Evolutionary conservation across 2,113 vertebrate species (phyloP).

Genomic region (Upupa epops): DNA sequence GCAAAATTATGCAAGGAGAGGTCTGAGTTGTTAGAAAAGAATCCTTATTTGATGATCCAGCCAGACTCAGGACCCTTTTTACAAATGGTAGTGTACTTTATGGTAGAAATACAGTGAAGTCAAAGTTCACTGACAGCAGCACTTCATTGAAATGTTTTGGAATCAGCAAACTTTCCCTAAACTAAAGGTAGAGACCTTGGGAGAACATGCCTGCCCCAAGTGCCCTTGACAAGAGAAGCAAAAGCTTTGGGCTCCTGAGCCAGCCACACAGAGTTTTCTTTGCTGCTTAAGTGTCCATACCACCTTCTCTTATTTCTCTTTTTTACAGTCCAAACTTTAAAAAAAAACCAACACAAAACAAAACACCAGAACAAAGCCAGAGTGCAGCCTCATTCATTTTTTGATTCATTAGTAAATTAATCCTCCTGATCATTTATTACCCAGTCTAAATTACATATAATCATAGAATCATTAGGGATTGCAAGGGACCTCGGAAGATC

Average conservation of each 20-base stretch:
- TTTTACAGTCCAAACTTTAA: neutral
- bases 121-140: neutral
- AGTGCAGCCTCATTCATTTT: neutral
- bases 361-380: neutral
- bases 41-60: neutral
- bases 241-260: neutral
- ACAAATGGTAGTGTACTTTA: neutral
- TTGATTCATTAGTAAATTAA: neutral
- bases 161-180: neutral
- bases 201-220: neutral
- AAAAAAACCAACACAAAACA: neutral
- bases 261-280: neutral
- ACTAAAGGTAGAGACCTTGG: neutral
- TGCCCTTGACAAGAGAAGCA: neutral
- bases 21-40: neutral
- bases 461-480: too few relatives aligned
- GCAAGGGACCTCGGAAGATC: too few relatives aligned
- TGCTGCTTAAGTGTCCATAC: neutral
- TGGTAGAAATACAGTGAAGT: neutral
- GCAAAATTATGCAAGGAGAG: neutral
- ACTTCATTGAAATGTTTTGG: neutral
- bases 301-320: neutral
- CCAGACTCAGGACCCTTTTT: neutral
- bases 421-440: neutral
- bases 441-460: neutral